Conservation (phyloP, 1,140 invertebrate genomes). For the Arion vulgaris region DNA sequence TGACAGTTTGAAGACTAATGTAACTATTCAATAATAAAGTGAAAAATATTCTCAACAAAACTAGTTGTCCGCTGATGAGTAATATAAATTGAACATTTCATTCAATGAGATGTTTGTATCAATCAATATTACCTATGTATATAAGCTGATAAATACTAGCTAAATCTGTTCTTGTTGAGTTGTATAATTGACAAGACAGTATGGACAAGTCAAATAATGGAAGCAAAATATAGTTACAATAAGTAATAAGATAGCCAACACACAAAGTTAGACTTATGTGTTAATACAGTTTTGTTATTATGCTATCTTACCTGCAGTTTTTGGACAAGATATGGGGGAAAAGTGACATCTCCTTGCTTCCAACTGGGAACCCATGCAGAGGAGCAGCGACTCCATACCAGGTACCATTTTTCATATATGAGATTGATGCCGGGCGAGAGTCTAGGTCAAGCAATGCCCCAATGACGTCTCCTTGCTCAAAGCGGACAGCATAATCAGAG, state of each 20-base stretch:
- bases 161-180: too few species aligned
- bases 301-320: slow-evolving; percentile 78
- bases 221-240: background rate
- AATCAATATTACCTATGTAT: too few species aligned
- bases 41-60: too few species aligned
- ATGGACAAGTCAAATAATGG: background rate
- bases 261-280: background rate
- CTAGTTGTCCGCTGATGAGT: too few species aligned
- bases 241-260: background rate
- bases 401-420: slow-evolving; percentile 88
- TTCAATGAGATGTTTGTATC: too few species aligned
- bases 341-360: slow-evolving; percentile 77
- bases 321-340: slow-evolving; percentile 92
- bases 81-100: too few species aligned
- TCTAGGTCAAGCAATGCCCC: slow-evolving; percentile 81
- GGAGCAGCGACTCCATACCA: slow-evolving; percentile 79
- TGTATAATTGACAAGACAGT: too few species aligned
- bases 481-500: slow-evolving; percentile 82
- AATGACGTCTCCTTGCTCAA: slow-evolving; percentile 84
- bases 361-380: slow-evolving; percentile 73
- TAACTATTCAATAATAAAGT: too few species aligned
- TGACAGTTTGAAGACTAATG: too few species aligned
- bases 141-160: too few species aligned
- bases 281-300: background rate
- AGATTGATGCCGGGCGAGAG: slow-evolving; percentile 77